Evolutionary conservation across 2,888 invertebrate species (phyloP).

Genomic region (Boloria euphrosyne): DNA sequence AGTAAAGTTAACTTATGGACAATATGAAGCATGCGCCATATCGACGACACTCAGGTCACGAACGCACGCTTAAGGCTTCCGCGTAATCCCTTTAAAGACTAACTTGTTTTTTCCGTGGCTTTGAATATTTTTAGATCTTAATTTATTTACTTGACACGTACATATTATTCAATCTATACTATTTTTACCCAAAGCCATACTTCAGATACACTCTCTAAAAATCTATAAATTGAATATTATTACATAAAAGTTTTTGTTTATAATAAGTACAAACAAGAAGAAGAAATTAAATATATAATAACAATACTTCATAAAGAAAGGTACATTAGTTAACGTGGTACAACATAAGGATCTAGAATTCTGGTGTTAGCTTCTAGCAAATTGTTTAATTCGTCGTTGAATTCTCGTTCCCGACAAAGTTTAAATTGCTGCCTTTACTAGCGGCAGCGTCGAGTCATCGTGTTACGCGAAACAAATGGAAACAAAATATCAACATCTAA

Average conservation of each 20-base stretch:
- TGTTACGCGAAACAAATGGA: constrained; percentile 1
- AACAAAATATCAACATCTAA: constrained; percentile 12
- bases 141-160: constrained; percentile 24
- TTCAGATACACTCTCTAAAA: not conserved
- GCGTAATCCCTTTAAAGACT: constrained; percentile 73
- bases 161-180: constrained; percentile 11
- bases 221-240: not conserved
- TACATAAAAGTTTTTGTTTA: not conserved
- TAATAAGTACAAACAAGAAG: too few species aligned
- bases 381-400: constrained; percentile 1
- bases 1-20: constrained; percentile 73
- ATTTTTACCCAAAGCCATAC: not conserved
- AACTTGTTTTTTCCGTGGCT: constrained; percentile 35
- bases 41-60: constrained; percentile 75
- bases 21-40: constrained; percentile 71
- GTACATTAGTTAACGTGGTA: too few species aligned
- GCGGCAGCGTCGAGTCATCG: not conserved
- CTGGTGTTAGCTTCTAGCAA: not conserved
- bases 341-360: not conserved
- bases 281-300: too few species aligned
- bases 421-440: constrained; percentile 3
- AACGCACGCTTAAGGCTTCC: constrained; percentile 76
- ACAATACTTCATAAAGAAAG: too few species aligned
- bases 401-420: constrained; percentile 1
- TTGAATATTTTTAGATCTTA: constrained; percentile 38